phyloP scores from a whole-genome alignment of 2,797 vertebrate genomes.

The Megalops cyprinoides region DNA sequence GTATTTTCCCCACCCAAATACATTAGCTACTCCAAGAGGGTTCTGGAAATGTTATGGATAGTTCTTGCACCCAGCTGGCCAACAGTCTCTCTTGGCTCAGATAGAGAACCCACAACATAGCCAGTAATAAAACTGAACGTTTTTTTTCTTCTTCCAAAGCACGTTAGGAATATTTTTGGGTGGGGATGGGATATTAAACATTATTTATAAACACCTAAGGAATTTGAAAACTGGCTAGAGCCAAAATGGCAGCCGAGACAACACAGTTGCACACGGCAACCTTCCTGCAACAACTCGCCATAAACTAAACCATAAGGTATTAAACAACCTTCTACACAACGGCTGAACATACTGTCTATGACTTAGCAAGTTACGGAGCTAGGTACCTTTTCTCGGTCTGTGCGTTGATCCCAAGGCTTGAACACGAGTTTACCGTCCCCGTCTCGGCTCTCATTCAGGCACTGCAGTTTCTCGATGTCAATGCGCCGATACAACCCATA shows the following conservation, averaged over 20 bases:
- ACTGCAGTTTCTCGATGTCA: conserved; percentile 89
- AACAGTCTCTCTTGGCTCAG: neutral
- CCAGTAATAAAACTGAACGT: neutral
- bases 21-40: neutral
- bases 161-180: neutral
- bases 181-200: too few relatives aligned
- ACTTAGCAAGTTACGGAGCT: too few relatives aligned
- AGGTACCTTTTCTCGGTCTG: conserved; percentile 83
- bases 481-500: conserved; percentile 88
- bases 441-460: conserved; percentile 91
- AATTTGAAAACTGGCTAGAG: neutral
- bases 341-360: neutral
- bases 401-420: conserved; percentile 91
- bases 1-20: neutral
- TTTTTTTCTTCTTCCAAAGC: neutral
- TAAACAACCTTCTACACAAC: too few relatives aligned
- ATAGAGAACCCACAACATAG: neutral
- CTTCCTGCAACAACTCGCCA: neutral
- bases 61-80: neutral
- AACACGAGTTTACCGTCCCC: conserved; percentile 90
- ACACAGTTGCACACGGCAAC: neutral
- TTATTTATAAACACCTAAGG: too few relatives aligned
- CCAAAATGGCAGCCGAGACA: conserved; percentile 8
- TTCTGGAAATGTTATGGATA: neutral
- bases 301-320: neutral